These are phyloP conservation scores for Neodontobutis hainanensis DNA, from an alignment of 2,113 vertebrate genomes.

Conservation along the genomic window DNA sequence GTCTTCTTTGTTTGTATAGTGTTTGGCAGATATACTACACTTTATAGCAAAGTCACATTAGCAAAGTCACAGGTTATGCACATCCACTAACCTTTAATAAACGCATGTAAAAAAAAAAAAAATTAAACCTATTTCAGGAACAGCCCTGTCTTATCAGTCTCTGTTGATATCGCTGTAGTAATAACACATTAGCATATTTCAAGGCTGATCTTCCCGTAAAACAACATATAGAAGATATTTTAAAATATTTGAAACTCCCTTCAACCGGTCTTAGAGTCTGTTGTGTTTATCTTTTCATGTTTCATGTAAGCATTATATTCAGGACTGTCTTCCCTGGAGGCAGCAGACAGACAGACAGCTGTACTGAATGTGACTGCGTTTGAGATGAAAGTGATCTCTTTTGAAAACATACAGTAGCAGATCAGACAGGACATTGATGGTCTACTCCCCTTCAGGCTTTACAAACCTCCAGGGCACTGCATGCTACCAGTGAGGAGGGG, in stretches of 20 bases:
- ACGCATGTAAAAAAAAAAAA: too few relatives aligned
- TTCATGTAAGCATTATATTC: neutral
- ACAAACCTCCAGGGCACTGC: conserved; percentile 47
- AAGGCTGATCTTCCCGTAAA: too few relatives aligned
- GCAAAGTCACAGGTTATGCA: too few relatives aligned
- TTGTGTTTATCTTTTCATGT: neutral
- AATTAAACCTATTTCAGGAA: too few relatives aligned
- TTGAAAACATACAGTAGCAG: conserved; percentile 54
- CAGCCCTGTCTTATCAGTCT: neutral
- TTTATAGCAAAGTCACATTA: too few relatives aligned
- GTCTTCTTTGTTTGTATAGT: too few relatives aligned
- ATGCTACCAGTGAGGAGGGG: conserved; percentile 45
- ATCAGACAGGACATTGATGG: conserved; percentile 61
- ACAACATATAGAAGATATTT: neutral
- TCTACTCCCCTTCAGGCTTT: conserved; percentile 59
- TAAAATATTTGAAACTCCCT: neutral
- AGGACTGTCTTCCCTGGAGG: conserved; percentile 7
- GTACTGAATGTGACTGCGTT: conserved; percentile 33
- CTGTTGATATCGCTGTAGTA: neutral
- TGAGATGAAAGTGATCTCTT: conserved; percentile 51
- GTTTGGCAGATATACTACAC: too few relatives aligned
- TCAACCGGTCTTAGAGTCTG: neutral
- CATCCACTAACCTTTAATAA: too few relatives aligned
- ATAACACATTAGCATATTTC: too few relatives aligned
- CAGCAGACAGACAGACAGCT: conserved; percentile 49